Conservation (phyloP, 2,113 vertebrate genomes). For the Bujurquina vittata region DNA sequence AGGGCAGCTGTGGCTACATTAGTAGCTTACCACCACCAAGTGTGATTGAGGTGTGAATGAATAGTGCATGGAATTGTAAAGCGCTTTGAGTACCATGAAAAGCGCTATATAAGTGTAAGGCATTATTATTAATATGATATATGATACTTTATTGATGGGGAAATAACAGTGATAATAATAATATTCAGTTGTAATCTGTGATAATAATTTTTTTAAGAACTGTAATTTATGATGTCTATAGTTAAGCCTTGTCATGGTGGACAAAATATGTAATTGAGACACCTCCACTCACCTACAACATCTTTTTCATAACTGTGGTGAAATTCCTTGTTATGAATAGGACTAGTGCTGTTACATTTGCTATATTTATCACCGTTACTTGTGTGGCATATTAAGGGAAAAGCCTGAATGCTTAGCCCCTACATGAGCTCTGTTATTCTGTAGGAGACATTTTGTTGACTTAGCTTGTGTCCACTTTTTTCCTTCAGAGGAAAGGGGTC, state of each 20-base stretch:
- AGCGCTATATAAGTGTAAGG: too few species aligned
- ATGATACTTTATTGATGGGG: too few species aligned
- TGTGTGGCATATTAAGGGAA: accelerated
- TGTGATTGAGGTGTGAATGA: too few species aligned
- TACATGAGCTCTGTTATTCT: neutral
- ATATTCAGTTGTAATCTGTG: neutral
- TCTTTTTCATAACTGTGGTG: accelerated
- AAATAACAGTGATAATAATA: neutral
- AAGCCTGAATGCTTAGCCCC: neutral
- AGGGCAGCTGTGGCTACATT: too few species aligned
- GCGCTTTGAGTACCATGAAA: too few species aligned
- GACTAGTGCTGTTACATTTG: neutral
- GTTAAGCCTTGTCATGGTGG: too few species aligned
- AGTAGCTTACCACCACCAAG: too few species aligned
- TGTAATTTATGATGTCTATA: neutral
- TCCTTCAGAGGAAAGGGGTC: neutral
- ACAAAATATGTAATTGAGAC: too few species aligned
- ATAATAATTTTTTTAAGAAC: neutral
- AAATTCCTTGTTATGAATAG: neutral
- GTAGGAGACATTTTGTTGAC: neutral
- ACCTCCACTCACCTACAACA: neutral
- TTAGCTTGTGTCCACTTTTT: neutral
- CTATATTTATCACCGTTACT: neutral
- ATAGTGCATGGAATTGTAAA: too few species aligned
- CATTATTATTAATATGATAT: too few species aligned